Evolutionary conservation across 2,797 vertebrate genomes (phyloP), one percentile per base, ranked within the genome.

Genomic region (Sebastolobus alascanus): DNA sequence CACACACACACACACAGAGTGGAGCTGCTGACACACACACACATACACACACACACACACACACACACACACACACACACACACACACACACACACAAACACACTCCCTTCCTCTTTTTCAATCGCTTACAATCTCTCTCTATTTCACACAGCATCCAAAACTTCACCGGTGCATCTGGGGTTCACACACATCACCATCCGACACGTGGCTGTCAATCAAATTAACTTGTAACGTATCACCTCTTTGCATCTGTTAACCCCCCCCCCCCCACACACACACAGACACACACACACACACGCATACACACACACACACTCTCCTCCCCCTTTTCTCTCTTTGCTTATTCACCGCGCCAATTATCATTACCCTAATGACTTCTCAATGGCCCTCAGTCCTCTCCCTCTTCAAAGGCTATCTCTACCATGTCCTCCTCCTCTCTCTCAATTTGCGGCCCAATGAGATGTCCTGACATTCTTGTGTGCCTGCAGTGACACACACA

Each of bases 331-430:
- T 91, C 84, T 90, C 89, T 88, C 86, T 91, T 92, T 94, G 93
- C 91, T 95, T 94, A 93, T 94, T 95, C 93, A 91, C 90, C 37
- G 71, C 31, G 77, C 89, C 92, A 93, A 94, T 95, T 94, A 93
- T 94, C 93, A 93, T 95, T 94, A 94, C 84, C 91, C 92, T 94
- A 95, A 95, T 94, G 93, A 92, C 88, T 93, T 92, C 89, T 94
- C 94, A 94, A 95, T 94, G 90, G 92, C 88, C 85, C 87, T 91
- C 77, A 83, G 78, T 90, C 74, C 87, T 89, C 85, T 89, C 81
- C 55, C 80, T 91, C 90, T 94, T 93, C 92, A 95, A 94, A 92
- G 90, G 85, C 91, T 87, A 91, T 92, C 89, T 90, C 80, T 86
- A 87, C 85, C 87, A 91, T 80, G 79, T 87, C 89, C 80, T 89